Conservation (phyloP, 2,888 invertebrate species). For the Scaptodrosophila latifasciaeformis region DNA sequence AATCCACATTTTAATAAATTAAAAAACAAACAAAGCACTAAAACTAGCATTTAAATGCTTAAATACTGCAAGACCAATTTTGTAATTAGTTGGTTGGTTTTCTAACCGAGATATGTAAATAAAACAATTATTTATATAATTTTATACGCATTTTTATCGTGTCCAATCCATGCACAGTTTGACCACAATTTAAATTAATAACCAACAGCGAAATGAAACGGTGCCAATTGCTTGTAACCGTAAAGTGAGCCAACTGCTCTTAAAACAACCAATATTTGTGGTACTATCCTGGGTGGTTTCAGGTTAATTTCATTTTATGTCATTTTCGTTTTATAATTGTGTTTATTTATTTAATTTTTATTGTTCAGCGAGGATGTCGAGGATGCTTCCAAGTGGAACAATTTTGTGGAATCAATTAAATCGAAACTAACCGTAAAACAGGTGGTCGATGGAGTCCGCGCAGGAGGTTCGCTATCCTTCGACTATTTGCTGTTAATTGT, state of each 20-base stretch:
- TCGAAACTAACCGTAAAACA: constrained; percentile 88
- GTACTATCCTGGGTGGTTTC: constrained; percentile 6
- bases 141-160: too few relatives aligned
- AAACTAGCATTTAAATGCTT: too few relatives aligned
- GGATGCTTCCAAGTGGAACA: constrained; percentile 81
- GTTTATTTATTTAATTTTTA: constrained; percentile 32
- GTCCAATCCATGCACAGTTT: too few relatives aligned
- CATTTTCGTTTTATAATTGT: constrained; percentile 7
- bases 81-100: too few relatives aligned
- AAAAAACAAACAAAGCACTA: too few relatives aligned
- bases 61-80: too few relatives aligned
- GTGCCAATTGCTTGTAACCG: constrained; percentile 16
- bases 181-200: constrained; percentile 1
- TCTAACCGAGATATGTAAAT: too few relatives aligned
- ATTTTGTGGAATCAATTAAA: constrained; percentile 85
- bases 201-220: not conserved
- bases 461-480: constrained; percentile 87
- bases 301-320: constrained; percentile 33
- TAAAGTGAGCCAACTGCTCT: not conserved
- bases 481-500: constrained; percentile 87
- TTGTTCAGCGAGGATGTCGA: constrained; percentile 72
- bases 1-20: too few relatives aligned
- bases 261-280: not conserved
- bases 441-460: constrained; percentile 85
- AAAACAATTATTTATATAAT: too few relatives aligned